These are phyloP conservation scores for Eulemur coronatus DNA, from an alignment of 2,797 vertebrate genomes.

Conservation along the genomic window DNA sequence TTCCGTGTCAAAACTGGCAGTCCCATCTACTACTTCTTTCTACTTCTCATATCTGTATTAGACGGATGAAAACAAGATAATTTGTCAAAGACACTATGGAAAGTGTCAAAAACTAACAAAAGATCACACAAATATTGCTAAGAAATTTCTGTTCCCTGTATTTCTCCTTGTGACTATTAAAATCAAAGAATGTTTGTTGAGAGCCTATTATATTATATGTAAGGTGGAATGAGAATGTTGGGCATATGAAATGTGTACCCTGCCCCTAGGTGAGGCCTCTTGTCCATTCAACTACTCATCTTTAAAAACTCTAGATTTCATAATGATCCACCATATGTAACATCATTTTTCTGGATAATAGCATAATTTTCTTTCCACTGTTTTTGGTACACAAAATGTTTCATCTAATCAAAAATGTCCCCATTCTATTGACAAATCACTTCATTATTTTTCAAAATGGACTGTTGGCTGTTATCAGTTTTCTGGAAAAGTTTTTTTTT, in stretches of 20 bases:
- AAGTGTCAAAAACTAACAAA: not conserved
- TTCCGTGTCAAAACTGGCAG: constrained; percentile 37
- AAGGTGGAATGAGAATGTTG: not conserved
- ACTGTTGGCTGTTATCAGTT: not conserved
- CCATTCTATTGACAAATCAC: not conserved
- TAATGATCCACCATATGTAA: no score
- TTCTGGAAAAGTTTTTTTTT: not conserved
- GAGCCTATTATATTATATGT: not conserved
- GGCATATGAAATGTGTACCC: not conserved
- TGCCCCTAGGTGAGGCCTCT: not conserved
- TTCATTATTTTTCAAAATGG: not conserved
- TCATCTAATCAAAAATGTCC: not conserved
- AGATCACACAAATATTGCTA: not conserved
- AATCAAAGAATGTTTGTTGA: not conserved
- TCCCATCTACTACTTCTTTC: not conserved
- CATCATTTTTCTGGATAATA: not conserved
- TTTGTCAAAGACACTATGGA: not conserved
- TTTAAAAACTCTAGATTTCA: not conserved
- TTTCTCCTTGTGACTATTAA: not conserved
- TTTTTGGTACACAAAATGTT: not conserved
- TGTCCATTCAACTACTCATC: not conserved
- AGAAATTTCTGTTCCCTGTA: not conserved
- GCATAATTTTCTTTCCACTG: not conserved
- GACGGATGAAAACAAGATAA: not conserved
- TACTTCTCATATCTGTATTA: not conserved